Base-by-base conservation (phyloP, 2,797 vertebrate species). In the Oreonectes daqikongensis region DNA sequence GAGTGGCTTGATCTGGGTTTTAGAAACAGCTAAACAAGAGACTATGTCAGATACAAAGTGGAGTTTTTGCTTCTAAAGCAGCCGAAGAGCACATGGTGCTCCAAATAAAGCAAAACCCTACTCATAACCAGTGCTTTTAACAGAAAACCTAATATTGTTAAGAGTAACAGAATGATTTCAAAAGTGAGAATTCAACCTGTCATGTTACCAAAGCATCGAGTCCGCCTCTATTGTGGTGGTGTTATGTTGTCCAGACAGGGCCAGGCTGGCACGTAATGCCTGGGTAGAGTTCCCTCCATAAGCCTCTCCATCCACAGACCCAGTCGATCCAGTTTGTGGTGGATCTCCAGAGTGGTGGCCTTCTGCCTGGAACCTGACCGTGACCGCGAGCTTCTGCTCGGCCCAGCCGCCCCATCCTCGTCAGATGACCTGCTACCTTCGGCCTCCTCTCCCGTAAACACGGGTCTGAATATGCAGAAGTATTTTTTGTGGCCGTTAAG, bases 301-400 rank as follows among this genome's bases (percentile, higher is more conserved):
- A 99, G 92, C 77, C 94, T 93, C 85, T 99, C 97, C 97, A 99
- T 98, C 97, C 97, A 98, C 32, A 98, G 90, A 79, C 96, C 95
- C 80, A 99, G 87, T 83, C 93, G 93, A 89, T 95, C 94, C 53
- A 98, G 87, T 87, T 97, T 98, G 82, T 93, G 95, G 84, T 95
- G 95, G 83, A 96, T 85, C 53, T 92, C 91, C 76, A 91, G 87
- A 55, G 84, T 88, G 15, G 91, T 92, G 79, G 91, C 84, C 55
- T 90, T 79, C 42, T 50, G 70, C 17, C 69, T 83, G 0, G 86
- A 87, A 40, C 88, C 88, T 50, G 89, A 88, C 1, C 89, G 82
- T 1, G 89, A 90, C 46, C 83, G 87, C 30, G 88, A 85, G 69
- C 81, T 83, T 66, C 75, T 81, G 32, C 86, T 83, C 0, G 83